These are phyloP conservation scores for Hystrix brachyura DNA, from an alignment of 2,113 vertebrate genomes.

Conservation along the genomic window DNA sequence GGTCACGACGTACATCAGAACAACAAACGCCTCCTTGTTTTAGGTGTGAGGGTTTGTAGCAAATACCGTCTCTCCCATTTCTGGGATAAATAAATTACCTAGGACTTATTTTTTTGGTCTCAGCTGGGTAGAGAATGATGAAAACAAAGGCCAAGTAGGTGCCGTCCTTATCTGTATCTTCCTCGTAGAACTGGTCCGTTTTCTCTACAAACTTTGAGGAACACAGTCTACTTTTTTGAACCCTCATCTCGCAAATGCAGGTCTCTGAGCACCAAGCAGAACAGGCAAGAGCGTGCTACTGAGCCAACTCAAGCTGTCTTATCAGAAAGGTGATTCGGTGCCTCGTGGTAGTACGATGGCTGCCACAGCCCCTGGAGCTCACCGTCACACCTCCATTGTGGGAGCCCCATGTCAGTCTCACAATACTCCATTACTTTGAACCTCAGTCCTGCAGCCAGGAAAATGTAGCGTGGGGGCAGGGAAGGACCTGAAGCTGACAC, in stretches of 20 bases:
- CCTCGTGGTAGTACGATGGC: not conserved
- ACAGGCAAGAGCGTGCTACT: not conserved
- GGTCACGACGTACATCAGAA: not conserved
- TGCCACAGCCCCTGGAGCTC: not conserved
- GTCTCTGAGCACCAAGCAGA: not conserved
- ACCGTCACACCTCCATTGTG: not conserved
- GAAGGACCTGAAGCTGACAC: not conserved
- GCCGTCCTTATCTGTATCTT: not conserved
- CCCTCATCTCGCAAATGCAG: not conserved
- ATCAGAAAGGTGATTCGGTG: not conserved
- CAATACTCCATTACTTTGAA: not conserved
- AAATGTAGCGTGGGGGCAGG: not conserved
- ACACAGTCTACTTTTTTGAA: not conserved
- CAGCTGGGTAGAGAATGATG: not conserved
- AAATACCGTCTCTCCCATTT: not conserved
- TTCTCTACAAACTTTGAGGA: not conserved
- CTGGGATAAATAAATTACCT: not conserved
- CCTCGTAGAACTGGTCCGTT: not conserved
- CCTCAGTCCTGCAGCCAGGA: not conserved
- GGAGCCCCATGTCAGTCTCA: not conserved
- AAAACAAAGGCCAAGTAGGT: not conserved
- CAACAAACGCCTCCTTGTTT: not conserved
- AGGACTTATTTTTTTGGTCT: not conserved
- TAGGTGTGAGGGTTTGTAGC: not conserved
- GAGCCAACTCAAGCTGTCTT: too few species aligned